Evolutionary conservation across 1,140 invertebrate species (phyloP).

Genomic region (Plodia interpunctella): DNA sequence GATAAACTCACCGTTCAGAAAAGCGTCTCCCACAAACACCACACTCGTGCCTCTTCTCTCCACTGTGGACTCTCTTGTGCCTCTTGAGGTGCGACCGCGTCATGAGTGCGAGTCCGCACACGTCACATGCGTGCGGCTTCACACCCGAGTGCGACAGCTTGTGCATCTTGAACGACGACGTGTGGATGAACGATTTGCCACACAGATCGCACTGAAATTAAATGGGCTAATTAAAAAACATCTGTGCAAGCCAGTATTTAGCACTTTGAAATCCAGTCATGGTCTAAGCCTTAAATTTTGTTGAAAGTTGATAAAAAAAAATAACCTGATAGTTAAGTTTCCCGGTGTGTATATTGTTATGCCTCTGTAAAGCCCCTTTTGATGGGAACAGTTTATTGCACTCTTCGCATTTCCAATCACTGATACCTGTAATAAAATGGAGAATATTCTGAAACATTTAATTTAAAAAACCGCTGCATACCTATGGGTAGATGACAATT

Average conservation of each 20-base stretch:
- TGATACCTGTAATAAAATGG: constrained; percentile 72
- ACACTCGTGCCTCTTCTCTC: constrained; percentile 80
- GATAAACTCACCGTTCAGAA: constrained; percentile 72
- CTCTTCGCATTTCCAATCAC: constrained; percentile 83
- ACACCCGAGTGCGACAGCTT: constrained; percentile 80
- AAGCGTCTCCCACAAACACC: constrained; percentile 79
- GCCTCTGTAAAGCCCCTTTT: constrained; percentile 81
- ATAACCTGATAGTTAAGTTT: constrained; percentile 80
- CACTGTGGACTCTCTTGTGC: constrained; percentile 80
- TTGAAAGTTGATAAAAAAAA: neutral
- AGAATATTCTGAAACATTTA: too few relatives aligned
- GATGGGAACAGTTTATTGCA: constrained; percentile 88
- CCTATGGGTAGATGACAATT: too few relatives aligned
- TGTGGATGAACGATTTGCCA: constrained; percentile 83
- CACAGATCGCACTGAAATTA: constrained; percentile 79
- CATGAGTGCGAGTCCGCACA: constrained; percentile 79
- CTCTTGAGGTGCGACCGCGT: constrained; percentile 82
- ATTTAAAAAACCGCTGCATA: too few relatives aligned
- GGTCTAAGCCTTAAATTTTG: neutral
- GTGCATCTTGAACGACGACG: constrained; percentile 83
- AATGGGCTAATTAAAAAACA: neutral
- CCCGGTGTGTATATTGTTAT: constrained; percentile 83
- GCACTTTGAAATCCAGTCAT: too few relatives aligned
- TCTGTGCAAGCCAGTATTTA: too few relatives aligned
- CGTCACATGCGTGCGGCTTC: constrained; percentile 79